Base-by-base conservation (phyloP, 2,113 vertebrate species). In the Gobio gobio region DNA sequence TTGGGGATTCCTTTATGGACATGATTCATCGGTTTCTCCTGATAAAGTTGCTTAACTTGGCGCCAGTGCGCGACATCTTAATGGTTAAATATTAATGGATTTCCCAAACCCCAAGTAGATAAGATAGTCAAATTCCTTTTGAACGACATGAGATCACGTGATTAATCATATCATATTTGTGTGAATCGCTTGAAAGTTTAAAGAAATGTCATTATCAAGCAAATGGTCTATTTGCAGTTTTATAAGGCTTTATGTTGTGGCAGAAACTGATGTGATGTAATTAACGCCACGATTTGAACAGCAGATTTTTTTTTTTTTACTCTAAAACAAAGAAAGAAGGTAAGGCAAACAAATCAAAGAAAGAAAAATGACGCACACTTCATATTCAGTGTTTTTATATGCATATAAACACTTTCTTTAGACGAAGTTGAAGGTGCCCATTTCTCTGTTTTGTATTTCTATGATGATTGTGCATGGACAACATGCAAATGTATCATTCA, bases 11-110 rank as follows among this genome's bases (percentile, higher is more conserved):
- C 66, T 83, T 90, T 91, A 92, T 70, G 47, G 86, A 84, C 86
- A 59, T 73, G 88, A 70, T 88, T 75, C 89, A 85, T 92, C 72
- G 63, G 89, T 91, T 92, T 92, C 88, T 78, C 80, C 90, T 87
- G 92, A 94, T 94, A 94, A 94, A 91, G 82, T 40, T 58, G 49
- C 86, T 87, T 90, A 87, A 90, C 91, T 80, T 79, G 92, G 93
- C 92, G 92, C 91, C 92, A 90, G 90, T 90, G 91, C 87, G 92
- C 92, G 92, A 93, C 87, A 87, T 89, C 61, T 78, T 83, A 82
- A 88, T 87, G 89, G 94, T 94, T 95, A 93, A 93, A 94, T 92
- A 94, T 94, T 93, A 92, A 94, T 90, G 87, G 86, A 86, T 87
- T 86, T 86, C 73, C 89, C 90, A 92, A 88, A 90, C 86, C 33